Conservation (phyloP, 2,113 vertebrate species). For the Corynorhinus townsendii region DNA sequence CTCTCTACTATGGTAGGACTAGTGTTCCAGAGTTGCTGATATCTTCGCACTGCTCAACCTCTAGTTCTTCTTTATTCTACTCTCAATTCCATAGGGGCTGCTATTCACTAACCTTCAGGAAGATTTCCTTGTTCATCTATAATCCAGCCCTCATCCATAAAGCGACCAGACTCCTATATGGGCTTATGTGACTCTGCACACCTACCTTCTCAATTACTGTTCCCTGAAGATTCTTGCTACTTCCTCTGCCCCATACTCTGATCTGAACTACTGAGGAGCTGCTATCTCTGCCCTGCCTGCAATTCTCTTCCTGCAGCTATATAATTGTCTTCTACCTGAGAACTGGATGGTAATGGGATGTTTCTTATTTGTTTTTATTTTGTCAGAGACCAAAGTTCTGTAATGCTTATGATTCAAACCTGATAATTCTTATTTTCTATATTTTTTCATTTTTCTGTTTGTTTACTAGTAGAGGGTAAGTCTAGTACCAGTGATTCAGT, state of each 20-base stretch:
- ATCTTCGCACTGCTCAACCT: not conserved
- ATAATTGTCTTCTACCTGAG: not conserved
- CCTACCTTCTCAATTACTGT: not conserved
- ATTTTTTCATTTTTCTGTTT: not conserved
- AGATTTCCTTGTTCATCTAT: not conserved
- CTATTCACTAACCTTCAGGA: not conserved
- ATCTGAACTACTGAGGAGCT: not conserved
- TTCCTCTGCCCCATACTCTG: not conserved
- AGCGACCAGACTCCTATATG: not conserved
- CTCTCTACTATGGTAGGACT: not conserved
- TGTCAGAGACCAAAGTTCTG: not conserved
- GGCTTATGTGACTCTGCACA: not conserved
- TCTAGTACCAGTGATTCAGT: not conserved
- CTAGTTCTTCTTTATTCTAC: not conserved
- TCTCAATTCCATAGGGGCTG: not conserved
- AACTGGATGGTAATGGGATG: not conserved
- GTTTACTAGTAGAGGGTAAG: not conserved
- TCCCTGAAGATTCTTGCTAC: not conserved
- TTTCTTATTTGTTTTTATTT: not conserved
- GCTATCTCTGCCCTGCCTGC: rapidly evolving
- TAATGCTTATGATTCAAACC: not conserved
- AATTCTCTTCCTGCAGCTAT: not conserved
- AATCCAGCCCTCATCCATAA: not conserved
- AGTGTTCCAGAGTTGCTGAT: not conserved
- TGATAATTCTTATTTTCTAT: not conserved